Conservation (phyloP, 2,888 invertebrate species). For the Pharmacophagus antenor region DNA sequence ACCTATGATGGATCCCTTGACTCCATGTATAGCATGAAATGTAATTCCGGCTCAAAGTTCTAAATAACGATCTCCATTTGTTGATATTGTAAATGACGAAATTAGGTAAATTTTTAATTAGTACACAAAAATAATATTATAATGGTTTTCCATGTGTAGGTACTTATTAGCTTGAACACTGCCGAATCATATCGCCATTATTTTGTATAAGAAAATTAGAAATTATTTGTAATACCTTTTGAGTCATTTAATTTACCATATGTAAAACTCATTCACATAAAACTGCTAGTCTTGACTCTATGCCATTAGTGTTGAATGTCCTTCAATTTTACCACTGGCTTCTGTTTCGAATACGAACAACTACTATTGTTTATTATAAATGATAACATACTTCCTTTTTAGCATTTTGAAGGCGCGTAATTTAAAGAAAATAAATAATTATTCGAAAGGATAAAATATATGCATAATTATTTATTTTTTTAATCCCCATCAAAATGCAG, state of each 20-base stretch:
- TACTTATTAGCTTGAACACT: slow-evolving; percentile 30
- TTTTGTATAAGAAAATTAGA: slow-evolving; percentile 15
- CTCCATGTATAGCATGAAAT: slow-evolving; percentile 24
- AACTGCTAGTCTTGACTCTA: slow-evolving; percentile 18
- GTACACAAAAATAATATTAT: slow-evolving; percentile 18
- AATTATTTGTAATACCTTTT: slow-evolving; percentile 8
- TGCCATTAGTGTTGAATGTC: slow-evolving; percentile 11
- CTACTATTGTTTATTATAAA: slow-evolving; percentile 13
- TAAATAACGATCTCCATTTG: slow-evolving; percentile 22
- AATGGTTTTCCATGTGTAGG: slow-evolving; percentile 25
- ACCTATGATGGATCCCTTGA: slow-evolving; percentile 26
- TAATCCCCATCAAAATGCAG: neutral
- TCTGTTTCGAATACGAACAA: slow-evolving; percentile 14
- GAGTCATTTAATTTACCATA: slow-evolving; percentile 12
- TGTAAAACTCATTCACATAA: slow-evolving; percentile 7
- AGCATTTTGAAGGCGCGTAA: slow-evolving; percentile 23
- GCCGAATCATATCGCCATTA: slow-evolving; percentile 22
- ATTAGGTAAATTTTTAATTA: slow-evolving; percentile 24
- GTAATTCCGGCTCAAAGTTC: slow-evolving; percentile 31
- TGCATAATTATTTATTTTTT: slow-evolving; percentile 3
- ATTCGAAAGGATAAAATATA: slow-evolving; percentile 19
- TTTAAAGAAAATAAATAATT: slow-evolving; percentile 28
- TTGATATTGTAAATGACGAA: slow-evolving; percentile 20
- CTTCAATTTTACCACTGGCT: neutral
- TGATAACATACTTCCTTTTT: slow-evolving; percentile 18